These are phyloP conservation scores for Anolis apletophallus DNA, from an alignment of 2,797 vertebrate genomes.

Conservation along the genomic window DNA sequence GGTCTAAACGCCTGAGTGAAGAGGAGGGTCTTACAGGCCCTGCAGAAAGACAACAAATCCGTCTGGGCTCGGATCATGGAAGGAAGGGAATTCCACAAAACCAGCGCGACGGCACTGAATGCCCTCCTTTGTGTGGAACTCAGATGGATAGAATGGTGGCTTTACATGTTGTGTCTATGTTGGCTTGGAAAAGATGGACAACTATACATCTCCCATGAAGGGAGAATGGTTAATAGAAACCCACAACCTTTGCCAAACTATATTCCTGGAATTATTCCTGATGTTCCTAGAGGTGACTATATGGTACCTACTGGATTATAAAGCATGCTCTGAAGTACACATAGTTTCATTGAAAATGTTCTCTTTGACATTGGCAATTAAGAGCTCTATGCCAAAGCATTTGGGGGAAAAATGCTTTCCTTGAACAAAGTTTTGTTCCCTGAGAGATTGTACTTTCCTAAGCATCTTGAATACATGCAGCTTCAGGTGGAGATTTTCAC, in stretches of 20 bases:
- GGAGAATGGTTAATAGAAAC: background rate
- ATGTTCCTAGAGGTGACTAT: background rate
- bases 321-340: background rate
- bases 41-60: too few species aligned
- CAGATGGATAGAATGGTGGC: too few species aligned
- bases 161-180: too few species aligned
- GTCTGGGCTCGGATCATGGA: too few species aligned
- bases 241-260: background rate
- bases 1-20: too few species aligned
- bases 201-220: too few species aligned
- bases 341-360: background rate
- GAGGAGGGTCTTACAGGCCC: too few species aligned
- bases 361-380: constrained; percentile 68
- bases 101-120: too few species aligned
- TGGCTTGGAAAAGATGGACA: background rate
- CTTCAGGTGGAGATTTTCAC: constrained; percentile 86
- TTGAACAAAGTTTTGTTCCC: constrained; percentile 92
- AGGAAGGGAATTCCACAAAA: too few species aligned
- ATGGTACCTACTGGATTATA: background rate
- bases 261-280: background rate
- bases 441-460: constrained; percentile 89
- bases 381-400: constrained; percentile 87
- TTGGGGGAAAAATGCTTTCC: constrained; percentile 93
- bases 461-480: constrained; percentile 94
- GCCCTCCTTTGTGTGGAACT: too few species aligned